These are phyloP conservation scores for Cephalophus harveyi DNA, from an alignment of 2,113 vertebrate genomes.

Conservation along the genomic window DNA sequence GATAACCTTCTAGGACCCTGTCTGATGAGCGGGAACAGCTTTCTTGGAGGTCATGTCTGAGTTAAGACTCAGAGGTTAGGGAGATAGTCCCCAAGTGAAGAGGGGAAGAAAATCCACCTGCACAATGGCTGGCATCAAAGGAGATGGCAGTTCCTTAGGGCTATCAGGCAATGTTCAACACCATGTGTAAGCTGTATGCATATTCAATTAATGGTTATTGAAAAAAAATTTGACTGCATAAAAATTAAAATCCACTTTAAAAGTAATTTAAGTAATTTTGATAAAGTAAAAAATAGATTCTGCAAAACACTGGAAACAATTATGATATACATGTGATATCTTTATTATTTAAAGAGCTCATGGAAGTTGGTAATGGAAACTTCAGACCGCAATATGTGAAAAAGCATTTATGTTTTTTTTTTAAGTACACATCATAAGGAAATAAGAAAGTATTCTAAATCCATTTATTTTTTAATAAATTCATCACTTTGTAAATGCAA, in stretches of 20 bases:
- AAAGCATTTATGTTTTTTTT: neutral
- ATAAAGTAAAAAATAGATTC: neutral
- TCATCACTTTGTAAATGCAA: neutral
- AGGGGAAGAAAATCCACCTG: neutral
- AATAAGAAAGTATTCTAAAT: neutral
- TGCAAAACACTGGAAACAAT: neutral
- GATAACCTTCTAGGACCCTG: no score
- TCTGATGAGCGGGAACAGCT: fast-evolving
- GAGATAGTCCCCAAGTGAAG: neutral
- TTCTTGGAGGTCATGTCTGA: neutral
- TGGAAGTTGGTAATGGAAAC: neutral
- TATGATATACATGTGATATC: neutral
- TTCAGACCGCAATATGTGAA: neutral
- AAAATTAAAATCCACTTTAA: neutral
- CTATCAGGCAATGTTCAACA: fast-evolving
- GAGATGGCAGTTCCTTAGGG: neutral
- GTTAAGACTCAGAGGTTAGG: neutral
- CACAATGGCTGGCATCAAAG: neutral
- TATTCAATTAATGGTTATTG: neutral
- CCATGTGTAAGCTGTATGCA: neutral
- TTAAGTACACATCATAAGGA: neutral
- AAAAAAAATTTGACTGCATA: neutral
- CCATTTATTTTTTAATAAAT: neutral
- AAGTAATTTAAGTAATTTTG: neutral
- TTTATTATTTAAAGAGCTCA: neutral